Evolutionary conservation across 2,113 vertebrate species (phyloP).

Genomic region (Tylochromis polylepis): DNA sequence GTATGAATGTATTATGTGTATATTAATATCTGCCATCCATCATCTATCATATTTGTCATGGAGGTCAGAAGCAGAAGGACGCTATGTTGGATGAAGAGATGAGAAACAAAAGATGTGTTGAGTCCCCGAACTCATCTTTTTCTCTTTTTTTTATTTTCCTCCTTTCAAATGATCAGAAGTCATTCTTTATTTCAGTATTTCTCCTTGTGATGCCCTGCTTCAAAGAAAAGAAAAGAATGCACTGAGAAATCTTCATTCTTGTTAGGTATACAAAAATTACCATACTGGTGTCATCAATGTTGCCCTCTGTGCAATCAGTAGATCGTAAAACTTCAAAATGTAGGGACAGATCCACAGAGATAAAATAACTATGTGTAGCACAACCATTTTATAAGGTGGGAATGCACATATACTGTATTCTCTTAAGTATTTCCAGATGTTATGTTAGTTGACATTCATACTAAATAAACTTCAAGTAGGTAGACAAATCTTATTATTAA

Average conservation of each 20-base stretch:
- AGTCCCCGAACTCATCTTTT: neutral
- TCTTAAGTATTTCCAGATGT: neutral
- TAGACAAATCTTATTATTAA: neutral
- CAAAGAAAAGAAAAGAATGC: neutral
- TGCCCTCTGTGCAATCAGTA: too few relatives aligned
- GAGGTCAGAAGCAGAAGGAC: neutral
- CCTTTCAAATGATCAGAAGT: neutral
- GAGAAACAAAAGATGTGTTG: neutral
- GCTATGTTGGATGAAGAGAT: neutral
- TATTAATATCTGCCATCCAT: neutral
- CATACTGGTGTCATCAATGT: neutral
- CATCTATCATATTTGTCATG: conserved; percentile 16
- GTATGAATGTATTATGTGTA: neutral
- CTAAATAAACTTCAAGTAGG: neutral
- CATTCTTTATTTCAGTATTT: neutral
- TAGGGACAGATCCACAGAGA: fast-evolving
- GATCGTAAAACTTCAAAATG: neutral
- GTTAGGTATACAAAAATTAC: neutral
- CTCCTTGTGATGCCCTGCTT: neutral
- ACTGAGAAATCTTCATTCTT: neutral
- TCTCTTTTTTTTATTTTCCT: neutral
- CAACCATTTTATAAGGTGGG: neutral
- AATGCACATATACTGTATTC: too few relatives aligned
- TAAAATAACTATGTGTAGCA: neutral
- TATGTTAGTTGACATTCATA: neutral